Percentiles rank a stretch among this genome's conserved stretches.
phyloP scores from a whole-genome alignment of 2,797 vertebrate species.

The Arnoldichthys spilopterus region DNA sequence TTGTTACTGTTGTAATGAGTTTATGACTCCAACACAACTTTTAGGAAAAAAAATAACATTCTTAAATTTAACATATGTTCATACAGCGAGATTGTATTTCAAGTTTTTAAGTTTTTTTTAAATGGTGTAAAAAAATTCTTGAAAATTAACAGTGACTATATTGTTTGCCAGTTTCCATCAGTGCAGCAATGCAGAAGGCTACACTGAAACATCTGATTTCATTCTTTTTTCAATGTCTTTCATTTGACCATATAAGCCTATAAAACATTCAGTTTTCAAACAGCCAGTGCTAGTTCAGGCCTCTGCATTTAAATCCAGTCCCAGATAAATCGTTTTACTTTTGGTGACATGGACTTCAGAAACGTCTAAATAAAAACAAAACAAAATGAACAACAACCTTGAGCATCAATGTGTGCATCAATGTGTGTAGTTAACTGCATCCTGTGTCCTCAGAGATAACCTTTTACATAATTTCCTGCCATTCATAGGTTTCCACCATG shows the following conservation, averaged over 20 bases:
- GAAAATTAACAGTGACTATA: no score
- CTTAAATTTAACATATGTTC: no score
- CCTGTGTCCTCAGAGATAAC: slow-evolving; percentile 32
- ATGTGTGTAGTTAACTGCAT: slow-evolving; percentile 32
- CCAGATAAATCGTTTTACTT: slow-evolving; percentile 2
- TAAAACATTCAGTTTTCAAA: neutral
- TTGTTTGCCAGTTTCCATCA: neutral
- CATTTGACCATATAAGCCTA: neutral
- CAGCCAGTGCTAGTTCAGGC: neutral
- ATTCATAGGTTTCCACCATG: slow-evolving; percentile 37
- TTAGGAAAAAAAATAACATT: neutral
- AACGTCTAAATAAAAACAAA: slow-evolving; percentile 10
- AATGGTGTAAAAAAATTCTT: no score
- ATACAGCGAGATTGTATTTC: no score
- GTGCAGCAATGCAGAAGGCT: neutral
- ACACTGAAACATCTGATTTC: neutral
- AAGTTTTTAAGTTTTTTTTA: no score
- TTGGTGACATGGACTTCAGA: slow-evolving; percentile 13
- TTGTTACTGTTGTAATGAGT: neutral
- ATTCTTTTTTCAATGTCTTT: neutral
- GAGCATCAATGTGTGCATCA: slow-evolving; percentile 2
- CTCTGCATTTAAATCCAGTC: neutral
- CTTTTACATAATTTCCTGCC: slow-evolving; percentile 48
- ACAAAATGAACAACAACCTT: neutral
- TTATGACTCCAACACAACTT: neutral